Conservation (phyloP, 2,113 vertebrate genomes). For the Oreochromis niloticus region DNA sequence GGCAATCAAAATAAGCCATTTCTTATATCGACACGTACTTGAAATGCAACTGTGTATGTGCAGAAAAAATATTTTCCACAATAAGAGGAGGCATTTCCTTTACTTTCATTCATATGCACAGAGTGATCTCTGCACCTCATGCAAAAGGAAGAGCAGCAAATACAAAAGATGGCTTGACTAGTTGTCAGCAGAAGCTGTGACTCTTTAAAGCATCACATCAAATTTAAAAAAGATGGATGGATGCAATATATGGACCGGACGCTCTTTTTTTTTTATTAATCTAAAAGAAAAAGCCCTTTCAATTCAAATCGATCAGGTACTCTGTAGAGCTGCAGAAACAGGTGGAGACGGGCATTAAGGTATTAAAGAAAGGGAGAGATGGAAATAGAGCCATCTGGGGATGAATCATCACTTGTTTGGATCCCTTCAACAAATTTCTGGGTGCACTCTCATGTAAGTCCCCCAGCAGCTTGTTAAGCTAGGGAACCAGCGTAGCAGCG, state of each 20-base stretch:
- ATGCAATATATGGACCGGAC: background rate
- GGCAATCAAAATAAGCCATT: background rate
- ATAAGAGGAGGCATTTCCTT: background rate
- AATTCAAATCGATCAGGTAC: background rate
- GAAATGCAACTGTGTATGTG: background rate
- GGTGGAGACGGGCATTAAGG: background rate
- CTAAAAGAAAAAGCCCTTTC: background rate
- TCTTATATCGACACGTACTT: background rate
- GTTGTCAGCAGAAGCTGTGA: background rate
- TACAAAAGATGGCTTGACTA: background rate
- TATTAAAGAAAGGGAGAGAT: background rate
- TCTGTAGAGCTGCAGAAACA: background rate
- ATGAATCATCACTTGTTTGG: conserved; percentile 48
- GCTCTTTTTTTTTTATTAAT: background rate
- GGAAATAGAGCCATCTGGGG: conserved; percentile 43
- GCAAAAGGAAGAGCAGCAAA: background rate
- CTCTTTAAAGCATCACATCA: background rate
- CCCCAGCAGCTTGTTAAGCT: conserved; percentile 63
- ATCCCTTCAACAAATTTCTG: conserved; percentile 49
- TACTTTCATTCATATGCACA: background rate
- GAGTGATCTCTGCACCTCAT: background rate
- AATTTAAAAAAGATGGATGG: background rate
- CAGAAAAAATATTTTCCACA: background rate
- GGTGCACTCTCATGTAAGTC: conserved; percentile 38
- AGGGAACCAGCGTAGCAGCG: conserved; percentile 17